Conservation (phyloP, 2,797 vertebrate species). For the Rhinophrynus dorsalis region DNA sequence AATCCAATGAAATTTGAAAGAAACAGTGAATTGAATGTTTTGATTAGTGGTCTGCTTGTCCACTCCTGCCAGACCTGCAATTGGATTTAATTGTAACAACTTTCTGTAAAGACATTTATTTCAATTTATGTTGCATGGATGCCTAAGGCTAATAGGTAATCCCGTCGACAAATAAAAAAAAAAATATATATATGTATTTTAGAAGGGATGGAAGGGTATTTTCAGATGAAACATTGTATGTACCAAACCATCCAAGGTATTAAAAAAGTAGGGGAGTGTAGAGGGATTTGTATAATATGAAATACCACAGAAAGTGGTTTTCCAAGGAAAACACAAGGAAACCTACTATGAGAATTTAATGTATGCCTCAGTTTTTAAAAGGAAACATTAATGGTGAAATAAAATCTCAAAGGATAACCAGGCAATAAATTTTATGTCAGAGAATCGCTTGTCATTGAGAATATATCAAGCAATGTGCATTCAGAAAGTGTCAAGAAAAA, state of each 20-base stretch:
- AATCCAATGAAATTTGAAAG: slow-evolving; percentile 36
- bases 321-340: slow-evolving; percentile 77
- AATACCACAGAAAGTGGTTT: slow-evolving; percentile 73
- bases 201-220: slow-evolving; percentile 55
- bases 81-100: slow-evolving; percentile 58
- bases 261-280: slow-evolving; percentile 58
- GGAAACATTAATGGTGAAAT: slow-evolving; percentile 77
- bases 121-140: slow-evolving; percentile 61
- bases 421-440: slow-evolving; percentile 75
- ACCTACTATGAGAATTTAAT: slow-evolving; percentile 71
- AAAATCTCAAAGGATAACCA: slow-evolving; percentile 71
- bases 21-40: slow-evolving; percentile 57
- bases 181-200: slow-evolving; percentile 55
- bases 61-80: slow-evolving; percentile 33
- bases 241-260: slow-evolving; percentile 57
- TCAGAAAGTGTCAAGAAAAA: slow-evolving; percentile 56
- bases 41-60: slow-evolving; percentile 38
- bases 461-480: slow-evolving; percentile 73
- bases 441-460: slow-evolving; percentile 76
- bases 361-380: slow-evolving; percentile 74
- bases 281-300: slow-evolving; percentile 66
- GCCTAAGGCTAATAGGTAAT: slow-evolving; percentile 63
- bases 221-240: slow-evolving; percentile 63
- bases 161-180: slow-evolving; percentile 52
- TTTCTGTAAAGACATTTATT: slow-evolving; percentile 54